Evolutionary conservation across 2,888 invertebrate genomes (phyloP), one percentile per base, ranked within the genome.

Genomic region (Polietes domitor): DNA sequence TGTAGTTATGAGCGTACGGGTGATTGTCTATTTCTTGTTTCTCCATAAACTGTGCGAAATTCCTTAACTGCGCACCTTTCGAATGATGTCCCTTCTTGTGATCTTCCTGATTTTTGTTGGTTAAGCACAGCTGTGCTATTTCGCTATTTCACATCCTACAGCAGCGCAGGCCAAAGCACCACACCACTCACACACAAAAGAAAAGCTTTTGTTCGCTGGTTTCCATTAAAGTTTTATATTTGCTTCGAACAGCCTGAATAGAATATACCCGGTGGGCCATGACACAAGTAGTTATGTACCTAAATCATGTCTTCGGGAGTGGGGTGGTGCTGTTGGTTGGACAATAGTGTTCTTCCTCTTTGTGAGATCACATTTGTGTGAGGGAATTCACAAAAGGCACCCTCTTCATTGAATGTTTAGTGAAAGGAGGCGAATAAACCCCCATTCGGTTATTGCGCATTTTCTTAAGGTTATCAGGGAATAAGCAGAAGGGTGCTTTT

Each of bases 31-130:
- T 61, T 61, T n/a, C 9, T 24, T 32, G 58, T 6, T 26, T 71
- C 77, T 50, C 53, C 68, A 71, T 63, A 63, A 65, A 55, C 0
- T 65, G 26, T 77, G 80, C 80, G 41, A 83, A 83, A 83, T 80
- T 83, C 83, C 63, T 80, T 58, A 83, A 83, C 71, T 77, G 83
- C 83, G 83, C 83, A 83, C 77, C 77, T 74, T 55, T 53, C 63
- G 24, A 24, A 65, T 10, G n/a, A 43, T 41, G 65, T 58, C 24
- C 55, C 2, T 47, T 80, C 3, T 37, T 61, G 10, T 37, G 41
- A 26, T 17, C 58, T 76, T 41, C 37, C 17, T 68, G 47, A 47
- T 26, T 21, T 77, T 50, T 61, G 2, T 17, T 43, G 26, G 71
- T 75, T 47, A 47, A 37, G 50, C 55, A 65, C 83, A 83, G 80